phyloP scores from a whole-genome alignment of 2,888 invertebrate genomes.

The Eristalis tenax region DNA sequence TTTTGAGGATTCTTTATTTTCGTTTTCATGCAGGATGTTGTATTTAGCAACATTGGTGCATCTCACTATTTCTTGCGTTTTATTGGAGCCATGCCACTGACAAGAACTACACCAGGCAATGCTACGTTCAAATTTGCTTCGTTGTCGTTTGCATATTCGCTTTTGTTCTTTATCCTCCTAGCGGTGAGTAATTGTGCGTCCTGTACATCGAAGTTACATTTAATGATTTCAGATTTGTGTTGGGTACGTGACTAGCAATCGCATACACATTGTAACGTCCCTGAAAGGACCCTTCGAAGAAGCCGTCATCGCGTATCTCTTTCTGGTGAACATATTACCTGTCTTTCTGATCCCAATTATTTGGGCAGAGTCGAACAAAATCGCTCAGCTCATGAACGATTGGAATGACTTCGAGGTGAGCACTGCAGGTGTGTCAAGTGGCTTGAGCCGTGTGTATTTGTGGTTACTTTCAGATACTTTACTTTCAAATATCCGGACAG shows the following conservation, averaged over 20 bases:
- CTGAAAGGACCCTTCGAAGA: slow-evolving; percentile 88
- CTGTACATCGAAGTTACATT: background rate
- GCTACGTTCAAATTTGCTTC: slow-evolving; percentile 82
- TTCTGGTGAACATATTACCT: slow-evolving; percentile 87
- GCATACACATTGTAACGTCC: slow-evolving; percentile 84
- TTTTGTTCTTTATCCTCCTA: slow-evolving; percentile 82
- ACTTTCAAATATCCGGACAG: slow-evolving; percentile 84
- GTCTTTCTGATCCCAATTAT: slow-evolving; percentile 85
- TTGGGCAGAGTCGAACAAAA: slow-evolving; percentile 86
- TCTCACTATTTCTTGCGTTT: slow-evolving; percentile 82
- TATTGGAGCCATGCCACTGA: slow-evolving; percentile 85
- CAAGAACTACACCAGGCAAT: slow-evolving; percentile 82
- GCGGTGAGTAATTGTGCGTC: slow-evolving; percentile 75
- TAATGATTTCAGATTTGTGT: slow-evolving; percentile 81
- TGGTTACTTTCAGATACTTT: slow-evolving; percentile 82
- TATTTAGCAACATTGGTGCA: slow-evolving; percentile 82
- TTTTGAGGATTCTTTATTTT: background rate
- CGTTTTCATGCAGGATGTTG: slow-evolving; percentile 77
- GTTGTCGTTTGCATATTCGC: slow-evolving; percentile 84
- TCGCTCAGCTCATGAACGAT: slow-evolving; percentile 83
- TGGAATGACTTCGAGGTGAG: slow-evolving; percentile 87
- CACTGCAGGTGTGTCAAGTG: no score
- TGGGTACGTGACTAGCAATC: slow-evolving; percentile 84
- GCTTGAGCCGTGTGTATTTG: background rate
- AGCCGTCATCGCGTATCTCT: slow-evolving; percentile 88